These are phyloP conservation scores for Phylloscopus whistleri DNA, from an alignment of 2,113 vertebrate species.

Conservation along the genomic window DNA sequence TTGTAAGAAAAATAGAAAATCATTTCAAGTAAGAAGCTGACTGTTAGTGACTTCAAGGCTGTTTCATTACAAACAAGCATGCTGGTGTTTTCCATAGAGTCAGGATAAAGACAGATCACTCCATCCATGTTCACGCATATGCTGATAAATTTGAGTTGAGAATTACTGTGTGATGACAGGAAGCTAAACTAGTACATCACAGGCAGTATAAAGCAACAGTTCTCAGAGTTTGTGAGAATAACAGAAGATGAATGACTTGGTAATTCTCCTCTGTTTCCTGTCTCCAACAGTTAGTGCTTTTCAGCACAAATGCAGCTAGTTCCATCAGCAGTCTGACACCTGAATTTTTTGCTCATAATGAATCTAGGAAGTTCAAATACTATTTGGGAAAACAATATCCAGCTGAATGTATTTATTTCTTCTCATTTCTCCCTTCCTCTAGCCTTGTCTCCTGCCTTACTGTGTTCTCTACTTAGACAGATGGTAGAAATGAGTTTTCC, in stretches of 20 bases:
- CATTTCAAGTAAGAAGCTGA: not conserved
- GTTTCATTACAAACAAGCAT: not conserved
- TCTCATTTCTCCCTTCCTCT: not conserved
- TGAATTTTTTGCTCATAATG: not conserved
- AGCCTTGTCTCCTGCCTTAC: not conserved
- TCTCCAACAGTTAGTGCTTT: not conserved
- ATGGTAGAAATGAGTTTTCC: not conserved
- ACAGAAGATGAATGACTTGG: not conserved
- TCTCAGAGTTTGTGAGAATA: not conserved
- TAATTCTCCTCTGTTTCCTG: not conserved
- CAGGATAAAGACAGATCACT: not conserved
- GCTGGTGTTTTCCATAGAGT: not conserved
- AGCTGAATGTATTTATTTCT: not conserved
- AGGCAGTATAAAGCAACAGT: not conserved
- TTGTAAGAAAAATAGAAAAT: not conserved
- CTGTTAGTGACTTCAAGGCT: not conserved
- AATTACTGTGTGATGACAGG: not conserved
- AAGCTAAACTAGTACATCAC: not conserved
- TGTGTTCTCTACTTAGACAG: not conserved
- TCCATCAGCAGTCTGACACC: not conserved
- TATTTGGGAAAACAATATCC: not conserved
- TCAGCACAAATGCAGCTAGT: not conserved
- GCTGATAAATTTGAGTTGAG: not conserved
- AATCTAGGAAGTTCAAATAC: not conserved
- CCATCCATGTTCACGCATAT: not conserved